Evolutionary conservation across 2,797 vertebrate genomes (phyloP), one percentile per base, ranked within the genome.

Genomic region (Schizopygopsis pylzovi): DNA sequence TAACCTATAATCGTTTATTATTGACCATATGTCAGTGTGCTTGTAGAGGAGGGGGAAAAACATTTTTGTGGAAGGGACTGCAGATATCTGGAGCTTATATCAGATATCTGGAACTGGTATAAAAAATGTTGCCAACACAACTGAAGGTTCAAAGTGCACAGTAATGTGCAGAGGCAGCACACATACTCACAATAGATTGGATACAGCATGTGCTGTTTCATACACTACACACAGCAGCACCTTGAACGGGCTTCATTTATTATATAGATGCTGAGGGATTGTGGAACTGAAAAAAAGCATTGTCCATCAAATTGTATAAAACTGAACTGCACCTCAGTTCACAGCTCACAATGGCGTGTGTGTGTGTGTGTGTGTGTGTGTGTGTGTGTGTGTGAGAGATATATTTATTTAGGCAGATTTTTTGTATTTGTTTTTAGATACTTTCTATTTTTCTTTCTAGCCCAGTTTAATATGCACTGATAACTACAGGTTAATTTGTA

Each of bases 131-230:
- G 71, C 12, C 6, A 15, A 45, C 41, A 45, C 13, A 76, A 25
- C 47, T 76, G 47, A 33, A 52, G 72, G 16, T 76, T 76, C 72
- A 76, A 76, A 75, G 47, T 18, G 72, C 47, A 76, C 25, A 7
- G 73, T 76, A 37, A 76, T 52, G 18, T 54, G 28, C 28, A 33
- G 10, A 52, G 5, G 73, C 49, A 76, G 73, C 47, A 54, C 73
- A 54, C 28, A 22, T 37, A 37, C 73, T 37, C 47, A 76, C 16
- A 33, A 54, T 54, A 76, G 47, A 76, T 22, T 54, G 49, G 18
- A 54, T 54, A 33, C 73, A 22, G 47, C 5, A 54, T 54, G 47
- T 54, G 47, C 28, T 22, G 73, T 49, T 76, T 75, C 15, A 20
- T 33, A 16, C 22, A 47, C 6, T 70, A 20, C 8, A 41, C 16